Base-by-base conservation (phyloP, 2,797 vertebrate genomes). In the Typhlichthys subterraneus region DNA sequence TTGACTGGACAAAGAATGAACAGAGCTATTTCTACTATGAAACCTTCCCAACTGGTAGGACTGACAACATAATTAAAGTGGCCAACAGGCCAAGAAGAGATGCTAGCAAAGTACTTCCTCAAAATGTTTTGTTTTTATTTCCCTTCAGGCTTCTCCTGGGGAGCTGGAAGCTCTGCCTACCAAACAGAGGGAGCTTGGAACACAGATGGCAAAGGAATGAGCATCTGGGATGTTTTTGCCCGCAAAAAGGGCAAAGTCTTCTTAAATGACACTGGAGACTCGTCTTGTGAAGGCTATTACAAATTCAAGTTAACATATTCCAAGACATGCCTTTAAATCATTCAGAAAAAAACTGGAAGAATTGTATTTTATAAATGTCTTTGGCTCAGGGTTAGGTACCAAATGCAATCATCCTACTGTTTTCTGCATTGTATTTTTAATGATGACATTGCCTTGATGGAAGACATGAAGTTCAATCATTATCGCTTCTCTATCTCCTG, bases 101-200 rank as follows among this genome's bases (percentile, higher is more conserved):
- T 45, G 38, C 52, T 15, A 2, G 45, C 52, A 29, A 13, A 23
- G 14, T 23, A 12, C 45, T 19, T 9, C 19, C 42, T 12, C 5
- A 47, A 19, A 47, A 7, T n/a, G 17, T 17, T 49, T 4, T 13
- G 13, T 59, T 33, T 47, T 11, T 48, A 13, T 19, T 48, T 17
- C 45, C 59, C 12, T 54, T 61, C 63, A 97, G 96, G 91, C 23
- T 97, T 98, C 83, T 91, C 94, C 4, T 97, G 96, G 96, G 96
- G 95, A 0, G 93, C 91, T 4, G 96, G 96, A 58, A 95, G 93
- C 48, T 97, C 96, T 0, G 95, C 96, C 4, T 97, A 96, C 79
- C 96, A 98, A 88, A 96, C 94, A 0, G 95, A 98, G 80, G 96
- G 96, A 4, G 95, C 95, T 5, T 98, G 96, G 96, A 93, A 98